Evolutionary conservation across 2,888 invertebrate genomes (phyloP), one percentile per base, ranked within the genome.

Genomic region (Tineola bisselliella): DNA sequence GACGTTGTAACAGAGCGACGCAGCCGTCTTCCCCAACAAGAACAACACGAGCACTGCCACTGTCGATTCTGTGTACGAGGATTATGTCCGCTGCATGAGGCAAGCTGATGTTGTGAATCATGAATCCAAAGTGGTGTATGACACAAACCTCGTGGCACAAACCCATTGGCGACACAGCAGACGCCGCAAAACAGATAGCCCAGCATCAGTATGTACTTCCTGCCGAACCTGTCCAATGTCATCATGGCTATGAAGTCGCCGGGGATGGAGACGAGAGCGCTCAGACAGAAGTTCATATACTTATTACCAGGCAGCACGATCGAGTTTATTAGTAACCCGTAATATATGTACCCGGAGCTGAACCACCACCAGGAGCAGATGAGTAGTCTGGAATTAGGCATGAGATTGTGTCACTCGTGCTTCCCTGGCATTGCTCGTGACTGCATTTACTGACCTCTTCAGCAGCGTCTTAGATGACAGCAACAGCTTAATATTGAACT

Each of bases 1-100:
- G 0, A 89, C 88, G 0, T 90, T 89, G 69, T 89, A 91, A 30
- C 91, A 89, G 43, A 87, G 84, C 0, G 91, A 87, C 59, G 91
- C 89, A 44, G 90, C 81, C 70, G 89, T 87, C 76, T 91, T 91
- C 2, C 90, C 90, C 11, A 88, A 65, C 62, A 91, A 71, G 69
- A 89, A 90, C 10, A 89, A 67, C 0, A 80, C 62, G 48, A 84
- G 71, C 63, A 79, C 81, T 10, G 56, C 56, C 12, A 56, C 56
- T 10, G 25, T 56, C 6, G 31, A 56, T 12, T 30, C 31, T 56
- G 25, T 25, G 6, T 43, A 43, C 43, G 43, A 43, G 12, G 43
- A 38, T 59, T 6, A 31, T n/a, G n/a, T n/a, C n/a, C n/a, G n/a
- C n/a, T n/a, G n/a, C n/a, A n/a, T n/a, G n/a, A n/a, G n/a, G n/a